Percentiles rank a stretch among this genome's conserved stretches.
Evolutionary conservation across 2,888 invertebrate species (phyloP).

Genomic region (Eucera pruinosa): DNA sequence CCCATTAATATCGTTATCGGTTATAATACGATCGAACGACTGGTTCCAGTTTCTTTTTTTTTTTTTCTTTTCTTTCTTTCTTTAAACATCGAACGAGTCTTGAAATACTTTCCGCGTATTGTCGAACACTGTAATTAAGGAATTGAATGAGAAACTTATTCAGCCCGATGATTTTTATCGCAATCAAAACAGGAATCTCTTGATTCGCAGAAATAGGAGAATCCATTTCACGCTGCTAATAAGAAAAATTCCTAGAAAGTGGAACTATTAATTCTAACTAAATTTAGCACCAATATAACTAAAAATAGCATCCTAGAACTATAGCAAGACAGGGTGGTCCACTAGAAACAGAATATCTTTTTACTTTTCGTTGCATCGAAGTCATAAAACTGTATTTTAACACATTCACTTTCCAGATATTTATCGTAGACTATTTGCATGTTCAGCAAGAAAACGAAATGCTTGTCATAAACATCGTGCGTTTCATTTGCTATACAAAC

Average conservation of each 20-base stretch:
- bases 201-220: conserved; percentile 18
- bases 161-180: background rate
- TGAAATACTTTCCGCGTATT: conserved; percentile 19
- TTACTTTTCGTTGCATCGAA: no score
- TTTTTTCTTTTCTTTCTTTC: conserved; percentile 23
- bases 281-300: no score
- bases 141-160: conserved; percentile 7
- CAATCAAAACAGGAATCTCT: conserved; percentile 11
- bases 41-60: conserved; percentile 34
- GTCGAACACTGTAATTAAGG: conserved; percentile 23
- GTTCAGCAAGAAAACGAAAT: no score
- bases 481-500: no score
- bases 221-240: background rate
- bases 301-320: no score
- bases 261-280: background rate
- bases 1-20: conserved; percentile 39
- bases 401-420: no score
- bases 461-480: no score
- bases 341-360: no score
- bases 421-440: no score
- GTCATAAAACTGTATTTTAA: no score
- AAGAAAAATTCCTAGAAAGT: background rate
- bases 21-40: conserved; percentile 33
- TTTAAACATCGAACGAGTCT: conserved; percentile 31
- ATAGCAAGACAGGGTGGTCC: no score